Conservation (phyloP, 2,888 invertebrate genomes). For the Endomychus coccineus region DNA sequence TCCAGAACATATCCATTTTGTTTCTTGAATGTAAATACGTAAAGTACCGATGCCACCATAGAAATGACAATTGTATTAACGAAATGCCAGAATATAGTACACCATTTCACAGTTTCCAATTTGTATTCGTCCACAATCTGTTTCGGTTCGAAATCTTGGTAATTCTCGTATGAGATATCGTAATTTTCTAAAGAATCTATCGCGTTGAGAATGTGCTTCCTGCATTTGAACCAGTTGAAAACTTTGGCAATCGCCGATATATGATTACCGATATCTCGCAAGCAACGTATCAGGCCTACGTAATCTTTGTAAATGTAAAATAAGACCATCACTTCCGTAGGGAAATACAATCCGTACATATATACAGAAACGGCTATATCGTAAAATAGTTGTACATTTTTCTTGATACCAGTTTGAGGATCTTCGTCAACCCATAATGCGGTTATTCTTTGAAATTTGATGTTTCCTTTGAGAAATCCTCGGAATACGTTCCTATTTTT, state of each 20-base stretch:
- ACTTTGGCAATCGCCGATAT: not conserved
- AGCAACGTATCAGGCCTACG: conserved; percentile 10
- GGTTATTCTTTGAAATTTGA: not conserved
- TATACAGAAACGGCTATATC: conserved; percentile 13
- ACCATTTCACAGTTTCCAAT: conserved; percentile 8
- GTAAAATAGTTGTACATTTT: not conserved
- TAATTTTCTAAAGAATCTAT: not conserved
- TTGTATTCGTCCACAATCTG: conserved; percentile 13
- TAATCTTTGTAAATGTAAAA: conserved; percentile 13
- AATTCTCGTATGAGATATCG: conserved; percentile 15
- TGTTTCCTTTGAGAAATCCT: not conserved
- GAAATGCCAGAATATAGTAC: not conserved
- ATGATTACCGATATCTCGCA: conserved; percentile 1
- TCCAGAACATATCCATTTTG: conserved; percentile 9
- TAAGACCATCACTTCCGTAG: conserved; percentile 15
- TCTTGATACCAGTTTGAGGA: not conserved
- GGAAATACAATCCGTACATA: conserved; percentile 16
- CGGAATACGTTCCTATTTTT: no score
- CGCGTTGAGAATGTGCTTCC: not conserved
- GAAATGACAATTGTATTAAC: not conserved
- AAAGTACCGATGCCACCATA: not conserved
- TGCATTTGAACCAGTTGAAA: not conserved
- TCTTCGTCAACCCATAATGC: not conserved
- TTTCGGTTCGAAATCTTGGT: conserved; percentile 13
- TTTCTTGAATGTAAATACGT: not conserved